Evolutionary conservation across 2,113 vertebrate species (phyloP).

Genomic region (Coptodon rendalli): DNA sequence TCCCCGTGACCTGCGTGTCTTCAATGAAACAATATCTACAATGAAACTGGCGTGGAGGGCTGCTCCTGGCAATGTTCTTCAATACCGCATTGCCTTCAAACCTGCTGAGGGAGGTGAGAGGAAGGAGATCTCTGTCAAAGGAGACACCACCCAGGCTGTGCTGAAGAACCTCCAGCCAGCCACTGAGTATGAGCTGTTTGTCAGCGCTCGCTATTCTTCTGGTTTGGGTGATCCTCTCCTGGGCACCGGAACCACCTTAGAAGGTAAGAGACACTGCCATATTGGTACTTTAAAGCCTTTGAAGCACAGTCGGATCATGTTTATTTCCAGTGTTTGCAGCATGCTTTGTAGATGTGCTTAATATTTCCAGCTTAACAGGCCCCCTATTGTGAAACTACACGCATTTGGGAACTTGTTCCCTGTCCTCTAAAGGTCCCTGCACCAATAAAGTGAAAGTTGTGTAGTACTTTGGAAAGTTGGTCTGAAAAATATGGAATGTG

Average conservation of each 20-base stretch:
- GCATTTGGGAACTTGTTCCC: neutral
- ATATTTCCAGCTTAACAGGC: neutral
- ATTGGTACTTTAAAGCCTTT: neutral
- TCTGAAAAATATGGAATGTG: constrained; percentile 19
- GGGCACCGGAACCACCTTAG: constrained; percentile 87
- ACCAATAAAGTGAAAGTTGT: neutral
- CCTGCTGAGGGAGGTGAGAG: constrained; percentile 81
- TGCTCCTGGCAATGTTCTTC: constrained; percentile 88
- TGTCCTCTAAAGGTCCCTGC: neutral
- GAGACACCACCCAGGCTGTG: constrained; percentile 73
- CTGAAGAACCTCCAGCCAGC: constrained; percentile 80
- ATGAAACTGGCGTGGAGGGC: constrained; percentile 85
- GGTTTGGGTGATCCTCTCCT: constrained; percentile 84
- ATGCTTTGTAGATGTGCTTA: neutral
- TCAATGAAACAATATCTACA: constrained; percentile 83
- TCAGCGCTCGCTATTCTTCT: constrained; percentile 84
- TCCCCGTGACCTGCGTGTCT: constrained; percentile 85
- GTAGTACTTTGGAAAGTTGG: neutral
- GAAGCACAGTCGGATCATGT: neutral
- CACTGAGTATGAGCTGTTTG: constrained; percentile 86
- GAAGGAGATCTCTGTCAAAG: constrained; percentile 81
- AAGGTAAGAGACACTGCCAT: constrained; percentile 78
- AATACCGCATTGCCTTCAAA: constrained; percentile 84
- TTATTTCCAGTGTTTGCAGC: neutral
- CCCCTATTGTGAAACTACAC: neutral